Evolutionary conservation across 1,140 invertebrate species (phyloP).

Genomic region (Heliconius himera): DNA sequence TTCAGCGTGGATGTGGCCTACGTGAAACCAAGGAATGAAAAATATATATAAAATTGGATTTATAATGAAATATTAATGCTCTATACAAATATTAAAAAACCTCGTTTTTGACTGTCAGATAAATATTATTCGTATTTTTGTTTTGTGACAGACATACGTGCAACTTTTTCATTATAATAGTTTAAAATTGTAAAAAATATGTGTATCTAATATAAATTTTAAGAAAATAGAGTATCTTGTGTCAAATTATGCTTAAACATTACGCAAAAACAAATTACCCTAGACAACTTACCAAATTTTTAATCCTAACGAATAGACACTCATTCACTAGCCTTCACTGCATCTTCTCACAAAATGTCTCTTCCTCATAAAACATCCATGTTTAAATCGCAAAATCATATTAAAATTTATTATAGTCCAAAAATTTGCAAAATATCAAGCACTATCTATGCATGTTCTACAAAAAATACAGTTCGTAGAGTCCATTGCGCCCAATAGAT

Average conservation of each 20-base stretch:
- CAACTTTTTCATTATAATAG: too few relatives aligned
- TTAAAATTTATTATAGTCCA: conserved; percentile 7
- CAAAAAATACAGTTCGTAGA: not conserved
- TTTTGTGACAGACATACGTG: too few relatives aligned
- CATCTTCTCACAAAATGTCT: conserved; percentile 31
- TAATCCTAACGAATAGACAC: conserved; percentile 34
- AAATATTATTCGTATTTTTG: too few relatives aligned
- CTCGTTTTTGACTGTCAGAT: too few relatives aligned
- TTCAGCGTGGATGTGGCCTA: conserved; percentile 13
- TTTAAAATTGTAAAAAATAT: too few relatives aligned
- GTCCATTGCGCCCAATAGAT: conserved; percentile 44
- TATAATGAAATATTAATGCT: not conserved
- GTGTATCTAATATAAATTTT: not conserved
- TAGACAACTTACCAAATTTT: conserved; percentile 39
- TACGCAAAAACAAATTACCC: not conserved
- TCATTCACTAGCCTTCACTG: conserved; percentile 38
- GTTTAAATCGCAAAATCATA: conserved; percentile 20
- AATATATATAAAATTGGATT: not conserved
- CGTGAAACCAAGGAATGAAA: conserved; percentile 2
- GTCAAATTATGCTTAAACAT: not conserved
- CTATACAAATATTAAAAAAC: not conserved
- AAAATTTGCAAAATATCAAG: conserved; percentile 13
- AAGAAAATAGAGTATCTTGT: not conserved
- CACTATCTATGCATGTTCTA: conserved; percentile 20
- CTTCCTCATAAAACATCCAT: conserved; percentile 13